Evolutionary conservation across 2,113 vertebrate species (phyloP).

Genomic region (Sialia sialis): DNA sequence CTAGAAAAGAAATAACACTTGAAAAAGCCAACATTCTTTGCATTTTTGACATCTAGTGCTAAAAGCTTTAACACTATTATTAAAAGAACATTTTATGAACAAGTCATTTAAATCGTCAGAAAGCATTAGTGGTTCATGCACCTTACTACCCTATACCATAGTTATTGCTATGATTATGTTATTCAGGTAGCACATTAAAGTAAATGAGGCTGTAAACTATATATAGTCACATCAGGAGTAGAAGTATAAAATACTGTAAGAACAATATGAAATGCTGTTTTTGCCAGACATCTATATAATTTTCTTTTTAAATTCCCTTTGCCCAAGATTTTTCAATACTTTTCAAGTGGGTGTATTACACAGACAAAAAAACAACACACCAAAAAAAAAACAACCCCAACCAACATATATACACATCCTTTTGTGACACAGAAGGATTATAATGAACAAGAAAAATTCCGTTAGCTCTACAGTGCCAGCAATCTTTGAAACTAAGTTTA

Average conservation of each 20-base stretch:
- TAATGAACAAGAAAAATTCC: conserved; percentile 53
- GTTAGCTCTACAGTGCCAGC: conserved; percentile 13
- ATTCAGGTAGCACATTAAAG: conserved; percentile 77
- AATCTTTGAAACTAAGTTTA: conserved; percentile 71
- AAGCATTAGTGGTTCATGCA: conserved; percentile 63
- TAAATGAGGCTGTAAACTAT: conserved; percentile 77
- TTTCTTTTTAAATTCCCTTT: conserved; percentile 33
- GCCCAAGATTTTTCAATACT: conserved; percentile 39
- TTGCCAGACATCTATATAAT: conserved; percentile 32
- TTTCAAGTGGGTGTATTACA: conserved; percentile 26
- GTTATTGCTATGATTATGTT: conserved; percentile 77
- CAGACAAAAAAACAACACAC: neutral
- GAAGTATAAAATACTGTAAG: conserved; percentile 61
- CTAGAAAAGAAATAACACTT: conserved; percentile 64
- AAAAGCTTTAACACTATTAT: conserved; percentile 71
- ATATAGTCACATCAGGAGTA: conserved; percentile 65
- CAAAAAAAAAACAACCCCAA: neutral
- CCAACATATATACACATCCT: neutral
- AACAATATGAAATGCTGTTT: conserved; percentile 57
- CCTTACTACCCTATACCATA: conserved; percentile 65
- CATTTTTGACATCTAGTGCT: conserved; percentile 70
- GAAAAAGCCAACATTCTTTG: conserved; percentile 59
- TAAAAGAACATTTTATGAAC: conserved; percentile 74
- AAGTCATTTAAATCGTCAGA: conserved; percentile 73
- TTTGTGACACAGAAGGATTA: conserved; percentile 42